Conservation (phyloP, 2,888 invertebrate genomes). For the Melanophora roralis region DNA sequence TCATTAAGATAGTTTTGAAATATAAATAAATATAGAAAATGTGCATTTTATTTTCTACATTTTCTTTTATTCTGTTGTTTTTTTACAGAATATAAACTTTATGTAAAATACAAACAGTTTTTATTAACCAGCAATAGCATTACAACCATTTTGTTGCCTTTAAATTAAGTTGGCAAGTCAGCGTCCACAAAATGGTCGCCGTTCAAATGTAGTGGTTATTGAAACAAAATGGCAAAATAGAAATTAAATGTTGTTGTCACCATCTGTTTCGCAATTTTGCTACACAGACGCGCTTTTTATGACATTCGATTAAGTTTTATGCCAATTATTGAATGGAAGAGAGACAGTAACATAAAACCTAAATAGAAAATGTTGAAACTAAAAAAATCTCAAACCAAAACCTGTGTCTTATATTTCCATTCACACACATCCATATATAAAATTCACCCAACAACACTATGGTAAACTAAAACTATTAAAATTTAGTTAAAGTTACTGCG, state of each 20-base stretch:
- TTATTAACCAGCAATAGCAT: constrained; percentile 26
- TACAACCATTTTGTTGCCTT: background rate
- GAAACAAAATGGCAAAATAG: constrained; percentile 25
- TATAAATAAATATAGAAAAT: constrained; percentile 42
- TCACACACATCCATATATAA: background rate
- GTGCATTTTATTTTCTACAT: background rate
- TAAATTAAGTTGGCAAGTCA: no score
- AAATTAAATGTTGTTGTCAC: constrained; percentile 49
- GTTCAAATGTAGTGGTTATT: constrained; percentile 36
- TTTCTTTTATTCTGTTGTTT: constrained; percentile 35
- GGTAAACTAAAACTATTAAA: background rate
- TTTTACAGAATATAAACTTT: constrained; percentile 38
- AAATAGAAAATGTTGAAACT: constrained; percentile 3
- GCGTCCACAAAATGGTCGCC: background rate
- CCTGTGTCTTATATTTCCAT: background rate
- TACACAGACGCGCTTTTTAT: constrained; percentile 38
- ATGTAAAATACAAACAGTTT: constrained; percentile 46
- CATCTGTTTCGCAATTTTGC: constrained; percentile 52
- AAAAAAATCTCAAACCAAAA: constrained; percentile 18
- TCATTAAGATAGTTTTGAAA: constrained; percentile 47
- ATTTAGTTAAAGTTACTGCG: constrained; percentile 27
- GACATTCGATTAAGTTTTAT: constrained; percentile 57
- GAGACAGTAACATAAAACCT: background rate
- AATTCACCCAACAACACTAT: background rate
- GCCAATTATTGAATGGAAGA: constrained; percentile 54